A percentile compares a stretch with the other conserved stretches of the same genome.
These are phyloP conservation scores for Cotesia vestalis DNA, from an alignment of 1,140 invertebrate species.

Conservation along the genomic window DNA sequence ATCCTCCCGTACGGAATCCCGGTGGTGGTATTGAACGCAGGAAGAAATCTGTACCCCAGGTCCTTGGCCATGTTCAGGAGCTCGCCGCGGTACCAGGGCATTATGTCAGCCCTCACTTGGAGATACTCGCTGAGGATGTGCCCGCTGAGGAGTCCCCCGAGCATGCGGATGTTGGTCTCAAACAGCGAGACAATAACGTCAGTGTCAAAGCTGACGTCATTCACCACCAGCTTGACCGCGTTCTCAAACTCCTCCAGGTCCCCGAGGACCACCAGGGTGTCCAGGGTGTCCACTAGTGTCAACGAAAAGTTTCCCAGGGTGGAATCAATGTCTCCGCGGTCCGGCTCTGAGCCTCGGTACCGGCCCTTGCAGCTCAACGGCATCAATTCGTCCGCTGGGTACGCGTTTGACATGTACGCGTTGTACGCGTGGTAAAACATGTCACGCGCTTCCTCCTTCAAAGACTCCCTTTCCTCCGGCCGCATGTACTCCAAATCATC, in stretches of 20 bases:
- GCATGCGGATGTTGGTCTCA: constrained; percentile 96
- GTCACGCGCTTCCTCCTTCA: constrained; percentile 83
- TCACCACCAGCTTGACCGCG: constrained; percentile 86
- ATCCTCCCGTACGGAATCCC: constrained; percentile 94
- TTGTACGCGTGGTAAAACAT: constrained; percentile 99
- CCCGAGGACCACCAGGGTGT: constrained; percentile 91
- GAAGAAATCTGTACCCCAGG: constrained; percentile 88
- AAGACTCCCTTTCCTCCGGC: constrained; percentile 66
- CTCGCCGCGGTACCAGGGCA: constrained; percentile 93
- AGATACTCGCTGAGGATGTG: constrained; percentile 89
- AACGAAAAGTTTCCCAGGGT: constrained; percentile 96
- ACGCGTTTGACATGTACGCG: constrained; percentile 97
- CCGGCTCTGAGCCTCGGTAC: constrained; percentile 84
- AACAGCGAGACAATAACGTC: constrained; percentile 98
- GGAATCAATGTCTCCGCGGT: constrained; percentile 95
- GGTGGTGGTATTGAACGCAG: constrained; percentile 98
- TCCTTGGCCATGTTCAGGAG: constrained; percentile 91
- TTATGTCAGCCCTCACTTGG: constrained; percentile 76
- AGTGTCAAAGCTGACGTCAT: constrained; percentile 89
- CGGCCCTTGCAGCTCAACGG: constrained; percentile 94
- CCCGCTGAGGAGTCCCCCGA: constrained; percentile 92
- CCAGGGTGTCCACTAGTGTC: constrained; percentile 93
- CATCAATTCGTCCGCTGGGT: constrained; percentile 98
- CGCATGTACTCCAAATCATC: constrained; percentile 68
- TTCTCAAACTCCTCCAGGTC: constrained; percentile 94